Evolutionary conservation across 2,888 invertebrate species (phyloP).

Genomic region (Pheosia tremula): DNA sequence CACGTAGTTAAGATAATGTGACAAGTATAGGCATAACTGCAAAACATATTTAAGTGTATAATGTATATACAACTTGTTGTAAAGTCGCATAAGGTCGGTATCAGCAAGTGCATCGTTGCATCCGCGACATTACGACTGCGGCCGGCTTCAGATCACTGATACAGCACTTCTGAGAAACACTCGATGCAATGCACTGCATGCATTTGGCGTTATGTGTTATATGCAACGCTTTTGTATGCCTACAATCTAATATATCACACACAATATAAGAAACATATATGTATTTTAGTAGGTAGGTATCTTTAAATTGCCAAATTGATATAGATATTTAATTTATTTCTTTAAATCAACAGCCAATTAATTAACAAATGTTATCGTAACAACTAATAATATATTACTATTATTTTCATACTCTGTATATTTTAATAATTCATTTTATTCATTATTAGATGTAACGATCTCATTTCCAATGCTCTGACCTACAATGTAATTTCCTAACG

Average conservation of each 20-base stretch:
- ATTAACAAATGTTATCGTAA: too few species aligned
- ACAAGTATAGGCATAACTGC: not conserved
- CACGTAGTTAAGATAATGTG: too few species aligned
- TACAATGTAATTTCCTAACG: not conserved
- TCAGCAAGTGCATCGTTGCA: constrained; percentile 72
- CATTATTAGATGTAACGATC: not conserved
- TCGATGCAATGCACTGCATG: constrained; percentile 56
- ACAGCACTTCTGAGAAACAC: constrained; percentile 71
- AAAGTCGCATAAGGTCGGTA: constrained; percentile 35
- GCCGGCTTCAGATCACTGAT: constrained; percentile 68
- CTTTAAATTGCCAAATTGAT: too few species aligned
- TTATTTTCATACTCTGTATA: not conserved
- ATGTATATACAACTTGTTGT: not conserved
- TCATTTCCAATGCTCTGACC: constrained; percentile 6
- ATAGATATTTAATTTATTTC: too few species aligned
- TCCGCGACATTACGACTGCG: constrained; percentile 63
- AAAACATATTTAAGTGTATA: not conserved
- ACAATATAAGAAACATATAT: constrained; percentile 10
- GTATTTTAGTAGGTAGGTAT: constrained; percentile 4
- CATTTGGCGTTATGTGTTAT: constrained; percentile 48
- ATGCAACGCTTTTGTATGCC: too few species aligned
- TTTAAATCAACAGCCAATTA: too few species aligned
- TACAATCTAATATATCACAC: too few species aligned
- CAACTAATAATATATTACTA: not conserved
- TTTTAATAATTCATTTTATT: not conserved